Evolutionary conservation across 2,888 invertebrate species (phyloP), one percentile per base, ranked within the genome.

Genomic region (Prenolepis imparis): DNA sequence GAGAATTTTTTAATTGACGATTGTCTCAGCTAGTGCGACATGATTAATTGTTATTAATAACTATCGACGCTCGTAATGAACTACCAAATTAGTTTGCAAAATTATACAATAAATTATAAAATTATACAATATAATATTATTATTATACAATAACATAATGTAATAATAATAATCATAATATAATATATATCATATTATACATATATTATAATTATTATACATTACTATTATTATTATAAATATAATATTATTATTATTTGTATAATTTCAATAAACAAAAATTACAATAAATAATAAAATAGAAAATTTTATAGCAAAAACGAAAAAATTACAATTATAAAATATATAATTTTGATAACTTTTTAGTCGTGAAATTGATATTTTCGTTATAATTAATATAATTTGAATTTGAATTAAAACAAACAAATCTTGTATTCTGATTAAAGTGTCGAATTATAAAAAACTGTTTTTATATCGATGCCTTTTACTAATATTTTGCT

Each of bases 1-100:
- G n/a, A 66, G 32, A 66, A 66, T 41, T 74, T 18, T 73, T 61
- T 24, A 63, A 73, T 63, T 63, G n/a, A 64, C 70, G 85, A 90
- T 88, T 90, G 90, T 89, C 88, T 89, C 86, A 84, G 87, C 82
- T 84, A 84, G 61, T 88, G 88, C 87, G 83, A 88, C 85, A 85
- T 24, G 32, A 32, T 32, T 44, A n/a, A 63, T 15, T 18, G 18
- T 59, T 15, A 59, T 24, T 55, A n/a, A 18, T 24, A 32, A 32
- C 18, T 61, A 32, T 21, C n/a, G 67, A 6, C n/a, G 8, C 3
- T 68, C n/a, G 32, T n/a, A n/a, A 48, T 28, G 6, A 48, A 21
- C 28, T 32, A 68, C 18, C n/a, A 48, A 32, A 15, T 15, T 57
- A 72, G 18, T 39, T 24, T 59, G 59, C 12, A 24, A 24, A 59